phyloP scores from a whole-genome alignment of 2,113 vertebrate genomes.

The Oncorhynchus masou region DNA sequence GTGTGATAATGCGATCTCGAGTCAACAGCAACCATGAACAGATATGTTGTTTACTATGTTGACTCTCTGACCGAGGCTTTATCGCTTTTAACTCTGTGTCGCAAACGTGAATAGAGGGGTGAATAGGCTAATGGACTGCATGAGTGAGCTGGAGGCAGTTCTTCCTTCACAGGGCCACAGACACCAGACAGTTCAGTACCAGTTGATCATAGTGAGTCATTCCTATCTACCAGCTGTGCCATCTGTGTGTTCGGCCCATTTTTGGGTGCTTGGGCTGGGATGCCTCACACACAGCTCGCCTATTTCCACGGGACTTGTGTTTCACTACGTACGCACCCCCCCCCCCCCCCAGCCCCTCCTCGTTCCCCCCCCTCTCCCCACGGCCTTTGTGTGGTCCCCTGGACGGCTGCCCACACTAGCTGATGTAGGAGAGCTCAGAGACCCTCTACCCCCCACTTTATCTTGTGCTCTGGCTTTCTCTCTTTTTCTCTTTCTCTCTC shows the following conservation, averaged over 20 bases:
- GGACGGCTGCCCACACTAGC: slow-evolving; percentile 2
- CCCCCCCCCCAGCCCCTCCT: background rate
- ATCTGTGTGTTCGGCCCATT: background rate
- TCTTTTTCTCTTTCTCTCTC: background rate
- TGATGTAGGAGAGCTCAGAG: background rate
- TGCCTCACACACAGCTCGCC: slow-evolving; percentile 17
- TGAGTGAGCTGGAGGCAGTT: background rate
- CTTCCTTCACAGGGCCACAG: background rate
- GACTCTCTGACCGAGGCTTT: background rate
- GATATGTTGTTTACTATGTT: background rate
- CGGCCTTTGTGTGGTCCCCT: slow-evolving; percentile 8
- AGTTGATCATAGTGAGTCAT: slow-evolving; percentile 34
- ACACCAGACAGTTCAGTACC: slow-evolving; percentile 24
- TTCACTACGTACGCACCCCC: slow-evolving; percentile 3
- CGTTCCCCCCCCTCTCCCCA: background rate
- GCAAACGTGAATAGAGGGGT: too few relatives aligned
- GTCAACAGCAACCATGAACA: background rate
- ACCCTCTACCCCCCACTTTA: background rate
- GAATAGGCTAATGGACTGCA: too few relatives aligned
- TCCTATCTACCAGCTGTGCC: slow-evolving; percentile 42
- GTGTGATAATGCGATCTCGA: background rate
- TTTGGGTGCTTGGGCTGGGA: background rate
- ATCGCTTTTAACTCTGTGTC: background rate
- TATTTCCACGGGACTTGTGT: slow-evolving; percentile 38
- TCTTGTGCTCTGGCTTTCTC: too few relatives aligned